phyloP scores from a whole-genome alignment of 2,888 invertebrate species.

The Mellilla xanthometata region DNA sequence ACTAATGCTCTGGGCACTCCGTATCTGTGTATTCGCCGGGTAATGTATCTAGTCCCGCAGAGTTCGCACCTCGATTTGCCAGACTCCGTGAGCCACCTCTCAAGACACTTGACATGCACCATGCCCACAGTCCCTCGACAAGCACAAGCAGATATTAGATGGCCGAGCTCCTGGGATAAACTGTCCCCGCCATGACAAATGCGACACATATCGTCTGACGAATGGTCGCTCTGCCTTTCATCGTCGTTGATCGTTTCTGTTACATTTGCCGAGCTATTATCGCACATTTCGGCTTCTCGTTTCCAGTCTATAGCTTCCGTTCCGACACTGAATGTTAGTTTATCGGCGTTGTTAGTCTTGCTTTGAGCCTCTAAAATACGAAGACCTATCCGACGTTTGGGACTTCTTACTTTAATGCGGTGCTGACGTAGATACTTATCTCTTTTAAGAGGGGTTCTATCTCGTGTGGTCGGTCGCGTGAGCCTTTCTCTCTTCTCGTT shows the following conservation, averaged over 20 bases:
- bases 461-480: conserved; percentile 32
- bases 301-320: conserved; percentile 48
- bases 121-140: conserved; percentile 87
- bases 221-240: conserved; percentile 53
- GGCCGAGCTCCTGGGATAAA: conserved; percentile 55
- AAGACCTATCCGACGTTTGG: conserved; percentile 46
- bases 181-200: conserved; percentile 72
- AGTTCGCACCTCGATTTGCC: conserved; percentile 88
- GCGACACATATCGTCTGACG: conserved; percentile 69
- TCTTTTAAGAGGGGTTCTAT: conserved; percentile 38
- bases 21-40: conserved; percentile 84
- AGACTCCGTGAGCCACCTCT: conserved; percentile 89
- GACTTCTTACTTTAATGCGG: conserved; percentile 66
- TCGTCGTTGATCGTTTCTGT: conserved; percentile 38
- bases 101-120: conserved; percentile 88
- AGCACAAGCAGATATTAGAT: conserved; percentile 69
- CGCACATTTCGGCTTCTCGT: conserved; percentile 39
- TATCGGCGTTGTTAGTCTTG: conserved; percentile 33
- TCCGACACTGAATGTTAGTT: conserved; percentile 34
- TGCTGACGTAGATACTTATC: conserved; percentile 57
- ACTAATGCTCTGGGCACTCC: conserved; percentile 79
- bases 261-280: conserved; percentile 28
- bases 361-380: conserved; percentile 35
- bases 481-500: conserved; percentile 8
- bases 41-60: conserved; percentile 86